Base-by-base conservation (phyloP, 2,888 invertebrate species). In the Lepidocyrtinus sp. region DNA sequence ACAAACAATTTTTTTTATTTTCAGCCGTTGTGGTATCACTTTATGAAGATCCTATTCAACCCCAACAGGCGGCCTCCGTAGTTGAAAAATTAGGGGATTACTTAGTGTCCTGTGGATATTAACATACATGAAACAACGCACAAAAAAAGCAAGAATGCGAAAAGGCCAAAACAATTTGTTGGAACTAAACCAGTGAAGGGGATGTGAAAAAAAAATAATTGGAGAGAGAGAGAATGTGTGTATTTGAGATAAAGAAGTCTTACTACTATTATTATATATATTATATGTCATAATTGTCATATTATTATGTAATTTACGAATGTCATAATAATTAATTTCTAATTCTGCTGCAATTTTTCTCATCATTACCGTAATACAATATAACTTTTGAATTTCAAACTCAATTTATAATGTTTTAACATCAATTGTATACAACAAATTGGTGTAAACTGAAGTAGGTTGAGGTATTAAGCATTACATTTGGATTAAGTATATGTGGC, bases 41-140 rank as follows among this genome's bases (percentile, higher is more conserved):
- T 90, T 96, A 96, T 90, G 95, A 96, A 93, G 96, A 96, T 91
- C 96, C 96, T 89, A 96, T 96, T 91, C 96, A 96, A 92, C 96
- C 96, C 90, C 96, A 96, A 91, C 96, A 96, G 92, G 96, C 96
- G 89, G 96, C 96, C 90, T 96, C 96, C 88, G 95, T 96, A 91
- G 96, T 96, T 91, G 96, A 96, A 93, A 96, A 96, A 93, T 93
- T 96, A 93, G 96, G 96, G 92, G 96, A 96, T 91, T 96, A 96
- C 94, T 94, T 96, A 93, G 93, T 96, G 92, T 94, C 93, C 92
- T 96, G 96, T 93, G 96, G 96, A 93, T 96, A 95, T 94, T 96
- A 96, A 93, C 80, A 80, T 75, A 75, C 80, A 46, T 36, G 69
- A 22, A 79, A 72, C 78, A 79, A 79, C 78, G 78, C 78, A 79